Percentiles rank a stretch among this genome's conserved stretches.
Conservation (phyloP, 2,113 vertebrate species). For the Lutjanus erythropterus region DNA sequence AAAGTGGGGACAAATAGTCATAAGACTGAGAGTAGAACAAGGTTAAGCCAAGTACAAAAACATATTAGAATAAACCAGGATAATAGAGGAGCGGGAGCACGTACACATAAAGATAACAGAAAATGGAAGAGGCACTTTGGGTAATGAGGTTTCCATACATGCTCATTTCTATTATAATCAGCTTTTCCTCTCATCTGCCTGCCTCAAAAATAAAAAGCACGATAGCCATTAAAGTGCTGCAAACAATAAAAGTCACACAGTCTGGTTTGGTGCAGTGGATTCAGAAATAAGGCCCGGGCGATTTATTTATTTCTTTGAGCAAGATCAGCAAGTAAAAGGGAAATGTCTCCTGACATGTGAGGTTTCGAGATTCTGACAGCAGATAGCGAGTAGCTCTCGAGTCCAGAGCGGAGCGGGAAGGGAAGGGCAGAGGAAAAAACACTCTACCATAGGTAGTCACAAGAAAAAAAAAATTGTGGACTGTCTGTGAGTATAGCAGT, state of each 20-base stretch:
- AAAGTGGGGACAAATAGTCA: not conserved
- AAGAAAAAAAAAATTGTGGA: not conserved
- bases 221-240: not conserved
- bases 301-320: conserved; percentile 10
- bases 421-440: not conserved
- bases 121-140: conserved; percentile 41
- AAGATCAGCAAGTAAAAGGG: conserved; percentile 1
- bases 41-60: conserved; percentile 33
- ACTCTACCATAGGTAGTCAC: not conserved
- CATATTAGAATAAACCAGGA: conserved; percentile 22
- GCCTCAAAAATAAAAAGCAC: not conserved
- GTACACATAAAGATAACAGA: conserved; percentile 13
- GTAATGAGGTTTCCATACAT: conserved; percentile 27
- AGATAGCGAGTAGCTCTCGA: conserved; percentile 10
- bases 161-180: conserved; percentile 32
- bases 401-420: not conserved
- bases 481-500: not conserved
- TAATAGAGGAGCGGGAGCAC: conserved; percentile 1
- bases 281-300: not conserved
- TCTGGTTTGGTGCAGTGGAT: not conserved
- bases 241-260: not conserved
- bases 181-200: not conserved
- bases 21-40: conserved; percentile 18
- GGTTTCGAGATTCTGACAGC: conserved; percentile 27
- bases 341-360: conserved; percentile 43